Percentiles rank a stretch among this genome's conserved stretches.
These are phyloP conservation scores for Spatulosminthurus flaviceps DNA, from an alignment of 2,888 invertebrate genomes.

Conservation along the genomic window DNA sequence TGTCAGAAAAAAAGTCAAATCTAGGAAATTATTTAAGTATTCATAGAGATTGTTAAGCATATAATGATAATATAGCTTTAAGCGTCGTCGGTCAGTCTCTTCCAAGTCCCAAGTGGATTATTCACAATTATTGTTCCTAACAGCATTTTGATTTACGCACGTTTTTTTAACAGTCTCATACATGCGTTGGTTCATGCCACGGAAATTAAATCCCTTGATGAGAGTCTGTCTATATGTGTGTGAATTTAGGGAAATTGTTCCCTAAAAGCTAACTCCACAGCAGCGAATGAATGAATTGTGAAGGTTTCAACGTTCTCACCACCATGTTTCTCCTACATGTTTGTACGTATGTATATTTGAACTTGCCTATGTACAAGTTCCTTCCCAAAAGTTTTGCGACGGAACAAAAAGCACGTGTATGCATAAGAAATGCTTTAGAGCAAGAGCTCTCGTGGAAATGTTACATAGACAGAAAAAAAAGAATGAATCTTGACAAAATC, in stretches of 20 bases:
- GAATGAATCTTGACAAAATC: neutral
- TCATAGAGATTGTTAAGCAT: no score
- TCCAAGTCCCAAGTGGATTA: neutral
- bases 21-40: no score
- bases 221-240: conserved; percentile 19
- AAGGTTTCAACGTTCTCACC: neutral
- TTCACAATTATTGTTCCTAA: neutral
- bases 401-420: no score
- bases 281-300: conserved; percentile 3
- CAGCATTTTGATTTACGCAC: conserved; percentile 3
- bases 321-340: neutral
- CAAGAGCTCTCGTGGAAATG: no score
- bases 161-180: conserved; percentile 8
- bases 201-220: conserved; percentile 19
- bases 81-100: no score
- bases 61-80: no score
- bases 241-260: neutral
- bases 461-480: neutral
- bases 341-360: neutral
- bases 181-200: conserved; percentile 18
- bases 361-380: no score
- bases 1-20: no score
- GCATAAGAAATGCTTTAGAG: no score
- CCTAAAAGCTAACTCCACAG: neutral
- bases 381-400: no score